Base-by-base conservation (phyloP, 2,113 vertebrate genomes). In the Aphyosemion australe region DNA sequence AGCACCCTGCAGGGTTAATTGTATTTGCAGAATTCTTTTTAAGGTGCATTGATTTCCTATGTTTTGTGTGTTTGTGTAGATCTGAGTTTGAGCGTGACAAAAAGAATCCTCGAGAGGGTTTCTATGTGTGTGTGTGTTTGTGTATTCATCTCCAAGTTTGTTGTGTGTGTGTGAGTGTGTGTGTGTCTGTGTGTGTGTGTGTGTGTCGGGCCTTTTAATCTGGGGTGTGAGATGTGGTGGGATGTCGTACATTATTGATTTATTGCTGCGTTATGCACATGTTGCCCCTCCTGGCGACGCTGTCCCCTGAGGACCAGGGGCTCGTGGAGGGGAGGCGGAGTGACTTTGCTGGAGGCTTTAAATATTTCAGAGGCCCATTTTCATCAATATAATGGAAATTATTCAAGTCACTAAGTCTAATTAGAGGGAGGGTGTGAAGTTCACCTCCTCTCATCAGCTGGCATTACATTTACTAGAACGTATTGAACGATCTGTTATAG, bases 351-450 rank as follows among this genome's bases (percentile, higher is more conserved):
- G 61, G 43, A 66, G 77, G 53, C 75, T 74, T 72, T 90, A 85
- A 90, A 90, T 90, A 90, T 89, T 90, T 90, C 81, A 90, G 56
- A 69, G 58, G 64, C 19, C 58, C 63, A 74, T 85, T 89, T 88
- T 89, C 80, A 88, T 85, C 85, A 85, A 69, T 83, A 87, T 87
- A 87, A 90, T 89, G 80, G 80, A 69, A 90, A 90, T 89, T 79
- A 84, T 90, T 69, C 84, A 80, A 85, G 80, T 88, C 82, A 83
- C 77, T 84, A 85, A 73, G 69, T 79, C 85, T 88, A 85, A 86
- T 89, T 86, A 83, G 80, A 79, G 80, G 64, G 34, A 62, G 72
- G 80, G 87, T 88, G 85, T 84, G 88, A 88, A 79, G 82, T 77
- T 76, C 61, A n/a, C 58, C 57, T 39, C 43, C 50, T 61, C 53